Base-by-base conservation (phyloP, 37 sponge, comb jelly and placozoan species). In the Beroe forskalii region DNA sequence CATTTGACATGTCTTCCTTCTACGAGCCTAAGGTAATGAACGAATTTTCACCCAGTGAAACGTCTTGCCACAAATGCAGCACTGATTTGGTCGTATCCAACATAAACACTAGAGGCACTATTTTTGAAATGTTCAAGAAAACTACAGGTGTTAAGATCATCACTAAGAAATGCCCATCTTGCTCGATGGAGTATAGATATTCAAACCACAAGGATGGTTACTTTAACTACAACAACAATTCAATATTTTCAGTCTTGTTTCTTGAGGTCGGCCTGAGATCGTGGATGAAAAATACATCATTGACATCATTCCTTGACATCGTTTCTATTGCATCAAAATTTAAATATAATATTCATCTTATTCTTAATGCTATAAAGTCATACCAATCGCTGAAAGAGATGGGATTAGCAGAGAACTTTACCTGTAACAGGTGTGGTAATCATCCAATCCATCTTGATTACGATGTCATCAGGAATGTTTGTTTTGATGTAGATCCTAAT, bases 351-450 rank as follows among this genome's bases (percentile, higher is more conserved):
- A 25, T 27, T 41, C 44, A 80, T n/a, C 86, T 80, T 17, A 6
- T 80, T 23, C 86, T 80, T 25, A 42, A 80, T 20, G 86, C 86
- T 44, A 37, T 80, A 4, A 80, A 80, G 35, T 9, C 86, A 24
- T 80, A 80, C 55, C 20, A 42, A 30, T 35, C 86, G 1, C 24
- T 80, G 4, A 80, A 44, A 23, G 86, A 80, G 40, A 38, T 80
- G 86, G 27, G 22, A 23, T n/a, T 44, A n/a, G 25, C 0, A 20
- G 35, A 80, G n/a, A 44, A 9, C n/a, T n/a, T 80, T 23, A 23
- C 24, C 27, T 80, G 86, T 80, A 27, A 80, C 30, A 12, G 55
- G 27, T 80, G 86, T 80, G 86, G 86, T 25, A 4, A 80, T 80
- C 42, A n/a, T 23, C 86, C 86, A 42, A 23, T 44, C 0, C 48